These are phyloP conservation scores for Garrulus glandarius DNA, from an alignment of 2,797 vertebrate genomes.

Conservation along the genomic window DNA sequence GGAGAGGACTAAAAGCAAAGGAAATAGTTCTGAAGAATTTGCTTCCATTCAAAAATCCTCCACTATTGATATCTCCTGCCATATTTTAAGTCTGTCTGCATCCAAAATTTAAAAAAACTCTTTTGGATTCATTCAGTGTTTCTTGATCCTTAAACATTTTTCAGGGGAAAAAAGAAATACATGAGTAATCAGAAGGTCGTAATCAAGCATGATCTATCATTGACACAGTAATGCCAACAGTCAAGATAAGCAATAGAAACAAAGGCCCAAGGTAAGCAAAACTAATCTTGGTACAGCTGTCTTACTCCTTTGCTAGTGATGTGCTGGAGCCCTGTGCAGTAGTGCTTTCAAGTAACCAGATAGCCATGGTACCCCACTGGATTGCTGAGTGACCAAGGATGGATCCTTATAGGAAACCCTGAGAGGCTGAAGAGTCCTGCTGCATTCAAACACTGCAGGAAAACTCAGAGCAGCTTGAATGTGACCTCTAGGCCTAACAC, in stretches of 20 bases:
- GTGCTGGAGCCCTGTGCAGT: neutral
- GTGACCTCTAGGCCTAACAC: neutral
- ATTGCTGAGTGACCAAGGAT: neutral
- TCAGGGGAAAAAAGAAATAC: neutral
- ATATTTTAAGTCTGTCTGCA: neutral
- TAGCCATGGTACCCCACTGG: accelerated
- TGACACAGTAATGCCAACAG: neutral
- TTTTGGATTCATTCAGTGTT: neutral
- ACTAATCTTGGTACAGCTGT: neutral
- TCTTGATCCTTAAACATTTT: neutral
- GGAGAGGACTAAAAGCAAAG: neutral
- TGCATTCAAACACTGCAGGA: neutral
- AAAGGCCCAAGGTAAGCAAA: neutral
- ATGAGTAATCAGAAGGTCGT: neutral
- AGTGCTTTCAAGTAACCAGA: neutral
- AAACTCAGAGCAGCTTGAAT: neutral
- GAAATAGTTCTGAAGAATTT: neutral
- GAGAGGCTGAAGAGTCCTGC: neutral
- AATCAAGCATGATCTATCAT: neutral
- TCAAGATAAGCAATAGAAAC: neutral
- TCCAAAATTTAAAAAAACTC: neutral
- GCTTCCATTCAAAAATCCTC: neutral
- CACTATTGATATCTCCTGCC: neutral
- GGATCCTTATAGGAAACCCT: neutral
- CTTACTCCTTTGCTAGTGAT: neutral